Base-by-base conservation (phyloP, 2,797 vertebrate genomes). In the Aldrovandia affinis region DNA sequence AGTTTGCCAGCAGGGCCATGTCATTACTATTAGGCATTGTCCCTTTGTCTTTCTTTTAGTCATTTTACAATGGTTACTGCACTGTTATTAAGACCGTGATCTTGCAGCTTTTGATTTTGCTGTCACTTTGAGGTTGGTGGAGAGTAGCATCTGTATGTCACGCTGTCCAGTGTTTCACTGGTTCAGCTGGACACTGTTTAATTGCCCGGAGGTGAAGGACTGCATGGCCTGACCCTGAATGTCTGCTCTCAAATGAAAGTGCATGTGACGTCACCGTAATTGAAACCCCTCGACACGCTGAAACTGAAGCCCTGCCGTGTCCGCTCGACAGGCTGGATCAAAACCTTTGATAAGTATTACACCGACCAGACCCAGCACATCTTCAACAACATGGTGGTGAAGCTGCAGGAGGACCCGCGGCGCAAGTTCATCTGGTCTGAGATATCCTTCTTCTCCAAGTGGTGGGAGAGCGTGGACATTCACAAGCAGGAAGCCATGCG, bases 281-380 rank as follows among this genome's bases (percentile, higher is more conserved):
- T 44, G 44, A 12, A 57, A 55, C 78, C 81, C 80, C 65, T 50
- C 20, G 3, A n/a, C 65, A 50, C 10, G 3, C 47, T 50, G 12
- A 5, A 50, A 50, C n/a, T n/a, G n/a, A n/a, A n/a, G n/a, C n/a
- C n/a, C n/a, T n/a, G n/a, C n/a, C n/a, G 1, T 85, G 81, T 81
- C 80, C 86, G 33, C 86, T 80, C 68, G 68, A 73, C 90, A 99
- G 98, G 98, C 88, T 99, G 98, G 98, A 89, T 99, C 92, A 99
- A 99, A 94, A 99, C 98, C 12, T 99, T 98, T 42, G 98, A 99
- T 91, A 99, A 99, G 92, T 99, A 99, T 92, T 99, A 97, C 93
- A 93, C 92, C 0, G 98, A 99, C 93, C 98, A 99, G 94, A 99
- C 98, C 0, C 98, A 99, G 87, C 98, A 99, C 91, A 99, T 99